Conservation (phyloP, 2,113 vertebrate species). For the Verasper variegatus region DNA sequence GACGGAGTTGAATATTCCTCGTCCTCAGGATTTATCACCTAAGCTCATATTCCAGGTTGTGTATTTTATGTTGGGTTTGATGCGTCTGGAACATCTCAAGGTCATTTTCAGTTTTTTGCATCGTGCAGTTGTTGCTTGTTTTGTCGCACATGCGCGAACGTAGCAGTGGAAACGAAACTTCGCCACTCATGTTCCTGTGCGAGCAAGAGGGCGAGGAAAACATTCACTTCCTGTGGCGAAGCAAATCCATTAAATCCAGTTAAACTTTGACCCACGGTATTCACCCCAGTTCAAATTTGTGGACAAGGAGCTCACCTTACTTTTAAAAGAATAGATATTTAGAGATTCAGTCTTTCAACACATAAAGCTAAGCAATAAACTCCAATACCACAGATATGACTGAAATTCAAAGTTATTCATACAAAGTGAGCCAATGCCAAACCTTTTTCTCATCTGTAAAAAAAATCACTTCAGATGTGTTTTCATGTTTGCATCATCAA, state of each 20-base stretch:
- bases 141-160: no score
- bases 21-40: not conserved
- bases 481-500: constrained; percentile 52
- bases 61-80: constrained; percentile 1
- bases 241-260: no score
- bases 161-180: no score
- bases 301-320: not conserved
- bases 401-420: constrained; percentile 51
- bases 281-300: no score
- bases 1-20: not conserved
- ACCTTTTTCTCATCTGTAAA: constrained; percentile 49
- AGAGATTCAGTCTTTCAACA: no score
- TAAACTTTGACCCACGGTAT: no score
- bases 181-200: no score
- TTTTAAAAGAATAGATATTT: not conserved
- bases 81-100: not conserved
- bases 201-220: no score
- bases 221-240: no score
- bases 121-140: no score
- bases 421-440: constrained; percentile 53
- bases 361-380: no score
- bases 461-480: constrained; percentile 56
- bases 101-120: not conserved
- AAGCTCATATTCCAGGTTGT: not conserved
- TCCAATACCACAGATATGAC: constrained; percentile 11